Conservation (phyloP, 1,140 invertebrate species). For the Bradysia coprophila region DNA sequence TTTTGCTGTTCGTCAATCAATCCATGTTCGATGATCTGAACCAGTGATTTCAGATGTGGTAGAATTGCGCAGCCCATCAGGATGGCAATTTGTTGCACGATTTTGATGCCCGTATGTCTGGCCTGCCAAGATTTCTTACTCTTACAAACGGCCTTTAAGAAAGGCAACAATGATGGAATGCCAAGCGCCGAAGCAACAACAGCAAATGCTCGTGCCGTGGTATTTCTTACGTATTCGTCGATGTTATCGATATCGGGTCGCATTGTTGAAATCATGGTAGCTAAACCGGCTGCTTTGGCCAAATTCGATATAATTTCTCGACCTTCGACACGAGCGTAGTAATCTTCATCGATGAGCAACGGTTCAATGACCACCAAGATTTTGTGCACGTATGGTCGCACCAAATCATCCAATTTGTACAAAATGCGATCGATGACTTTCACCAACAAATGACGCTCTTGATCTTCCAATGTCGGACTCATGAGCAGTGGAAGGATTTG, state of each 20-base stretch:
- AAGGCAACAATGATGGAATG: slow-evolving; percentile 93
- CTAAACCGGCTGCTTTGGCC: slow-evolving; percentile 97
- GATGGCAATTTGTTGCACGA: slow-evolving; percentile 99
- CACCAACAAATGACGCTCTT: slow-evolving; percentile 97
- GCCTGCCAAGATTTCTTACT: slow-evolving; percentile 99
- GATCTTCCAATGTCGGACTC: slow-evolving; percentile 98
- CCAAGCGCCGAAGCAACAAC: slow-evolving; percentile 97
- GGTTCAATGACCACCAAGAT: slow-evolving; percentile 99
- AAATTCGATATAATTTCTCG: slow-evolving; percentile 99
- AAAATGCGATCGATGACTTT: slow-evolving; percentile 98
- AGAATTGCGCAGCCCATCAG: slow-evolving; percentile 99
- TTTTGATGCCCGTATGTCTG: slow-evolving; percentile 98
- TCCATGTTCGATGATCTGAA: slow-evolving; percentile 99
- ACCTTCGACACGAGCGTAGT: slow-evolving; percentile 97
- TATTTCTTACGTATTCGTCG: slow-evolving; percentile 98
- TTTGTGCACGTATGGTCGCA: slow-evolving; percentile 98
- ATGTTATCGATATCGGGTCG: slow-evolving; percentile 99
- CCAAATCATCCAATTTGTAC: slow-evolving; percentile 97
- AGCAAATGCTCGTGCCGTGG: slow-evolving; percentile 96
- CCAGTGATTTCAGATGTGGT: slow-evolving; percentile 92
- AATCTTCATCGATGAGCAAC: slow-evolving; percentile 97
- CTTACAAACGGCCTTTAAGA: slow-evolving; percentile 97
- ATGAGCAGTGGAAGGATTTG: slow-evolving; percentile 96
- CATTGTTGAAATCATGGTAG: slow-evolving; percentile 99
- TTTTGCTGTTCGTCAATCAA: slow-evolving; percentile 76